These are phyloP conservation scores for Eupeodes luniger DNA, from an alignment of 2,888 invertebrate genomes.

Conservation along the genomic window DNA sequence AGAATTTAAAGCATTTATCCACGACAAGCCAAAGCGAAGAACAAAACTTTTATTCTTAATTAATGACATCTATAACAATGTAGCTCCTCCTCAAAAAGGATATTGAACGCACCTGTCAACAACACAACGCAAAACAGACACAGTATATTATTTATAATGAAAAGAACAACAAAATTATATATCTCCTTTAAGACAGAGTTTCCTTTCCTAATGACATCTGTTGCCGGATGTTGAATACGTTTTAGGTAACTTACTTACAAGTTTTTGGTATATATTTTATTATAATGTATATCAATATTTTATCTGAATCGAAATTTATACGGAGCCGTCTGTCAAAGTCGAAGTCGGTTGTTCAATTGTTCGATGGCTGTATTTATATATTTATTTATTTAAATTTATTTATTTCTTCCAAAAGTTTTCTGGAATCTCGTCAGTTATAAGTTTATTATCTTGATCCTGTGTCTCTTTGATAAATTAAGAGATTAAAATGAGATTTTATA, in stretches of 20 bases:
- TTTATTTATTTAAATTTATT: background rate
- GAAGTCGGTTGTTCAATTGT: background rate
- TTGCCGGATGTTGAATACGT: background rate
- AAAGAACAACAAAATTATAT: background rate
- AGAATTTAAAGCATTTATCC: conserved; percentile 50
- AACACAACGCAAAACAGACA: background rate
- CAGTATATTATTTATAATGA: background rate
- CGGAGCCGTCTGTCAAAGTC: background rate
- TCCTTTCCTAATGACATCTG: background rate
- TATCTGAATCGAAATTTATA: too few species aligned
- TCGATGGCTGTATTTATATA: background rate
- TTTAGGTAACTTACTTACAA: background rate
- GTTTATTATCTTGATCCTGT: background rate
- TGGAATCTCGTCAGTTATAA: background rate
- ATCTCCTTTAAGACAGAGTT: background rate
- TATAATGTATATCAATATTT: conserved; percentile 16
- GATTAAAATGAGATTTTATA: too few species aligned
- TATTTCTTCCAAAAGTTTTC: background rate
- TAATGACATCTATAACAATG: conserved; percentile 18
- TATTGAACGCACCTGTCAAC: conserved; percentile 6
- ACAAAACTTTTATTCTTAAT: conserved; percentile 46
- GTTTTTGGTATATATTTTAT: background rate
- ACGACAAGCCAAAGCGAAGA: conserved; percentile 18
- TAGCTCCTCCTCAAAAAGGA: background rate
- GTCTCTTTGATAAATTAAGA: too few species aligned